These are phyloP conservation scores for Trypoxylus dichotomus DNA, from an alignment of 1,140 invertebrate species.

Conservation along the genomic window DNA sequence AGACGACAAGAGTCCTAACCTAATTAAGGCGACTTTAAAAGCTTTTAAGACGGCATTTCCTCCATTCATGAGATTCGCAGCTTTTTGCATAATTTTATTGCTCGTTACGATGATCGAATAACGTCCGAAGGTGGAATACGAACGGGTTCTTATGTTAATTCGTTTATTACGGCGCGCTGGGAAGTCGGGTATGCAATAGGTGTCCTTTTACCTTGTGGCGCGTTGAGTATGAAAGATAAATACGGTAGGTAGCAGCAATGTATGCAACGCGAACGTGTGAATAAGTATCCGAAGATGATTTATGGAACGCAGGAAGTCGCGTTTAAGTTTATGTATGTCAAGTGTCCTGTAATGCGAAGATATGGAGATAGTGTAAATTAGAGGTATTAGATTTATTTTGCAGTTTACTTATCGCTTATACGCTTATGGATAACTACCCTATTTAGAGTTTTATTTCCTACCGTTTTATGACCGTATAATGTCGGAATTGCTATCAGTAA, in stretches of 20 bases:
- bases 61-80: not conserved
- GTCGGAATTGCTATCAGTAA: too few relatives aligned
- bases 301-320: not conserved
- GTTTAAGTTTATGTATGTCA: not conserved
- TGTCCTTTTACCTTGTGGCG: not conserved
- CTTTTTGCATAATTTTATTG: conserved; percentile 15
- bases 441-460: not conserved
- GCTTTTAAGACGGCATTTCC: not conserved
- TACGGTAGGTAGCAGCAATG: not conserved
- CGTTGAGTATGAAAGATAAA: not conserved
- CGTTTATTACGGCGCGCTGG: not conserved
- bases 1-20: not conserved
- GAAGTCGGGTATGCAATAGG: not conserved
- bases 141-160: conserved; percentile 3
- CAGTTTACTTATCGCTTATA: not conserved
- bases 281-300: not conserved
- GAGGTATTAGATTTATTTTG: not conserved
- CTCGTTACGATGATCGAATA: conserved; percentile 12
- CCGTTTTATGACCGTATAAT: not conserved
- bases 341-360: not conserved
- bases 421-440: not conserved
- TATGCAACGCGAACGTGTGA: not conserved
- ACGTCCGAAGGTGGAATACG: not conserved
- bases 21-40: not conserved
- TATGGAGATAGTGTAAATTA: not conserved